phyloP scores from a whole-genome alignment of 2,113 vertebrate species.

The Rhinoptilus africanus region DNA sequence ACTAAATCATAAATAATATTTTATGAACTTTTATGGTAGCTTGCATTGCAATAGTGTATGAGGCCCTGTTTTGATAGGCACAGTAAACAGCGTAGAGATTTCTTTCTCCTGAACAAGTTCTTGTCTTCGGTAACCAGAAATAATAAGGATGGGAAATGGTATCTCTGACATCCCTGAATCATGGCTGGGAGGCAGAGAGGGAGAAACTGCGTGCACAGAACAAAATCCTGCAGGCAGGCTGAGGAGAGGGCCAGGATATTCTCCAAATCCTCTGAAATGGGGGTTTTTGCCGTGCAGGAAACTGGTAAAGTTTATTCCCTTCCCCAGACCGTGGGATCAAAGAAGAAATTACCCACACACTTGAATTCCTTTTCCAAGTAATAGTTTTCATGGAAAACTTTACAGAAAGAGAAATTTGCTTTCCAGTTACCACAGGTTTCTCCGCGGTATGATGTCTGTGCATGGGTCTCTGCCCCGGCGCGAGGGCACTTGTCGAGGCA shows the following conservation, averaged over 20 bases:
- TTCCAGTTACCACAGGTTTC: neutral
- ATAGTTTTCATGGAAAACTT: neutral
- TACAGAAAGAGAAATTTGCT: neutral
- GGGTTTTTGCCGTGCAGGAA: neutral
- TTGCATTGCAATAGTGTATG: neutral
- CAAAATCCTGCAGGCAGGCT: neutral
- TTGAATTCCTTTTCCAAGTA: neutral
- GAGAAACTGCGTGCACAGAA: neutral
- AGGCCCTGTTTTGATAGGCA: neutral
- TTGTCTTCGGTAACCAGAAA: neutral
- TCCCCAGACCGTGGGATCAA: neutral
- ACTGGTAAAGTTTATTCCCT: neutral
- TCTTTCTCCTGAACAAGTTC: neutral
- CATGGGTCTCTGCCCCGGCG: fast-evolving
- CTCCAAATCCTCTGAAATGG: neutral
- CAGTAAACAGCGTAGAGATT: neutral
- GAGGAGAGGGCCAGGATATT: neutral
- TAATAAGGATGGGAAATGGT: neutral
- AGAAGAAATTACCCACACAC: neutral
- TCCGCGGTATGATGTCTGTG: neutral
- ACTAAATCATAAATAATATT: neutral
- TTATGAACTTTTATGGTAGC: neutral
- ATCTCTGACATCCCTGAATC: neutral
- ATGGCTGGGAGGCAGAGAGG: neutral
- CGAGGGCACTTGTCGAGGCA: neutral